Conservation (phyloP, 2,888 invertebrate genomes). For the Ariolimax columbianus region DNA sequence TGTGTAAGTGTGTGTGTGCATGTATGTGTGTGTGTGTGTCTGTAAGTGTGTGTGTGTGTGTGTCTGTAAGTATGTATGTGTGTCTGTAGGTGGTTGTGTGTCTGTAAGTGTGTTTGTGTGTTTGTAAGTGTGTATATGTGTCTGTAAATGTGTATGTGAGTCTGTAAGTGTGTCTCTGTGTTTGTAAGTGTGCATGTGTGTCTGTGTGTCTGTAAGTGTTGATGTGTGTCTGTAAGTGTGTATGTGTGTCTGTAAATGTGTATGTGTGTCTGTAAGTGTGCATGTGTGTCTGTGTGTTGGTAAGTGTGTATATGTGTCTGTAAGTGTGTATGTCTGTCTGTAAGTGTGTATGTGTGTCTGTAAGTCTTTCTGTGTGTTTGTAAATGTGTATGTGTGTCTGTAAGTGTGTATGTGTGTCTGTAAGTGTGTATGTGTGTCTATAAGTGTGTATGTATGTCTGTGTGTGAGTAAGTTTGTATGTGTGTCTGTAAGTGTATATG, state of each 20-base stretch:
- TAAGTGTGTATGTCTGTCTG: not conserved
- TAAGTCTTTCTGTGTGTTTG: conserved; percentile 36
- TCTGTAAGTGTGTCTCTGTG: not conserved
- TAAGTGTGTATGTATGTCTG: too few relatives aligned
- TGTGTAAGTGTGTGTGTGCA: not conserved
- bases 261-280: not conserved
- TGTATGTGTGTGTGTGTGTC: conserved; percentile 14
- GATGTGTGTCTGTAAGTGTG: not conserved
- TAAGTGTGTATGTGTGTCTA: too few relatives aligned
- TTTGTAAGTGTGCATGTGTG: not conserved
- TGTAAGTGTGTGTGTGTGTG: conserved; percentile 33
- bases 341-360: conserved; percentile 5
- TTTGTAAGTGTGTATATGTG: not conserved
- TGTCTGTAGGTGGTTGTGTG: not conserved
- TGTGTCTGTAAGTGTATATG: too few relatives aligned
- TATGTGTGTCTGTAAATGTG: not conserved
- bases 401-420: not conserved
- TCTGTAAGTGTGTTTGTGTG: not conserved
- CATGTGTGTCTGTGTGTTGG: not conserved
- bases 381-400: conserved; percentile 10
- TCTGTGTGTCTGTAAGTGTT: not conserved
- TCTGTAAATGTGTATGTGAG: not conserved
- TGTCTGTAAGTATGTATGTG: not conserved
- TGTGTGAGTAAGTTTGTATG: too few relatives aligned
- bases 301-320: not conserved